Evolutionary conservation across 2,797 vertebrate genomes (phyloP).

Genomic region (Falco concolor): DNA sequence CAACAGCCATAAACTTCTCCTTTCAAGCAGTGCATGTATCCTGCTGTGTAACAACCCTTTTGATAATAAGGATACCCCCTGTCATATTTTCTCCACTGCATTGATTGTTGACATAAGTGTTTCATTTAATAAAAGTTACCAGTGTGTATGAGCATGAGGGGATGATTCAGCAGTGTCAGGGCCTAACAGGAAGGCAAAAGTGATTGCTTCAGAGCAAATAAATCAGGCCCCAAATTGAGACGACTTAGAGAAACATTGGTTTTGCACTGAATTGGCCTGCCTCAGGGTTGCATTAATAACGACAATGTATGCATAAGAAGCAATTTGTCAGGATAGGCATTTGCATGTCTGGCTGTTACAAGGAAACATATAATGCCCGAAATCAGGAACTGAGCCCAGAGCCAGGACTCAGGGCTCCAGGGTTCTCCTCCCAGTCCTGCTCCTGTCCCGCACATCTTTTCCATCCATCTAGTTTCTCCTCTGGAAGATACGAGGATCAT

Average conservation of each 20-base stretch:
- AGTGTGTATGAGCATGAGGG: neutral
- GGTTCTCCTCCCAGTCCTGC: neutral
- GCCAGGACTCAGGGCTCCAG: neutral
- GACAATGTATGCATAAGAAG: neutral
- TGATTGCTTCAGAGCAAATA: neutral
- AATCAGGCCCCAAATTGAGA: neutral
- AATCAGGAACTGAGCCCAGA: neutral
- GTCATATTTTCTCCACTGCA: neutral
- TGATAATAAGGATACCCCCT: slow-evolving; percentile 16
- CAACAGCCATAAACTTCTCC: neutral
- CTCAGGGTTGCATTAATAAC: neutral
- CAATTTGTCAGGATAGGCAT: neutral
- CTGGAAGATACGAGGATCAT: neutral
- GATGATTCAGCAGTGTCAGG: slow-evolving; percentile 32
- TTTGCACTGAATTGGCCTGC: neutral
- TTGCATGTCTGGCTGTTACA: neutral
- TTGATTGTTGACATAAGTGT: slow-evolving; percentile 25
- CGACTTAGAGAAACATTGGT: neutral
- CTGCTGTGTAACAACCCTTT: slow-evolving; percentile 20
- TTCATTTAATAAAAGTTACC: slow-evolving; percentile 39
- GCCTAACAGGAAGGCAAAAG: slow-evolving; percentile 9
- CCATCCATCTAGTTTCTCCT: neutral
- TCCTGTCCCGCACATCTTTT: neutral
- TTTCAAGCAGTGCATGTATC: slow-evolving; percentile 1
- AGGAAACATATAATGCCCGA: neutral